phyloP scores from a whole-genome alignment of 1,140 invertebrate species.

The Caenorhabditis tropicalis region DNA sequence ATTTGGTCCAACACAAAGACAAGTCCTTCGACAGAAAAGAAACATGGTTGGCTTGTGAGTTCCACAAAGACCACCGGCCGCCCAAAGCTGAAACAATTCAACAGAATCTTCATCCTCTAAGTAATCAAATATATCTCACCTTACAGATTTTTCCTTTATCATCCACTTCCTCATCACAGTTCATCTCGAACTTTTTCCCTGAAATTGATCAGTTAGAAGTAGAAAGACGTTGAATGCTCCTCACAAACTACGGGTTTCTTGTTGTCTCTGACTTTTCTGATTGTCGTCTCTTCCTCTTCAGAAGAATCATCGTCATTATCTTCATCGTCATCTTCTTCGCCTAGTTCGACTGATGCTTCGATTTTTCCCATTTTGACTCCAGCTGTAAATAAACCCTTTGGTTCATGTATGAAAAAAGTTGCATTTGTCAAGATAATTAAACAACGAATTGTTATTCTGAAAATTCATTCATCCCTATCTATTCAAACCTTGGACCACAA shows the following conservation, averaged over 20 bases:
- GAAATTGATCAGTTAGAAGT: neutral
- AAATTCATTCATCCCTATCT: neutral
- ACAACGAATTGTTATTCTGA: too few species aligned
- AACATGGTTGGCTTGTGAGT: slow-evolving; percentile 61
- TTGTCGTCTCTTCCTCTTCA: neutral
- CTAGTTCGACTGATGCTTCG: neutral
- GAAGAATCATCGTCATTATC: neutral
- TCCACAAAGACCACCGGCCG: slow-evolving; percentile 60
- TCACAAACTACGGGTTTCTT: slow-evolving; percentile 28
- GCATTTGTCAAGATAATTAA: neutral
- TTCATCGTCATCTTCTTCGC: neutral
- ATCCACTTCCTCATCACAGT: slow-evolving; percentile 51
- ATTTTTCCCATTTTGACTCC: neutral
- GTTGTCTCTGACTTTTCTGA: neutral
- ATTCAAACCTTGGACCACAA: neutral
- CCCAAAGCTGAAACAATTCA: slow-evolving; percentile 38
- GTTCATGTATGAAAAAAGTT: neutral
- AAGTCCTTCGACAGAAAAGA: slow-evolving; percentile 63
- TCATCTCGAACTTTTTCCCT: slow-evolving; percentile 37
- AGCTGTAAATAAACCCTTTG: neutral
- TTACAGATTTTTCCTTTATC: slow-evolving; percentile 37
- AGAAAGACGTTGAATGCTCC: neutral
- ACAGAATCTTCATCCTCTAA: neutral
- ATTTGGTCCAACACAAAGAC: slow-evolving; percentile 61
- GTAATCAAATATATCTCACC: neutral